These are phyloP conservation scores for Ranitomeya variabilis DNA, from an alignment of 2,113 vertebrate genomes.

Conservation along the genomic window DNA sequence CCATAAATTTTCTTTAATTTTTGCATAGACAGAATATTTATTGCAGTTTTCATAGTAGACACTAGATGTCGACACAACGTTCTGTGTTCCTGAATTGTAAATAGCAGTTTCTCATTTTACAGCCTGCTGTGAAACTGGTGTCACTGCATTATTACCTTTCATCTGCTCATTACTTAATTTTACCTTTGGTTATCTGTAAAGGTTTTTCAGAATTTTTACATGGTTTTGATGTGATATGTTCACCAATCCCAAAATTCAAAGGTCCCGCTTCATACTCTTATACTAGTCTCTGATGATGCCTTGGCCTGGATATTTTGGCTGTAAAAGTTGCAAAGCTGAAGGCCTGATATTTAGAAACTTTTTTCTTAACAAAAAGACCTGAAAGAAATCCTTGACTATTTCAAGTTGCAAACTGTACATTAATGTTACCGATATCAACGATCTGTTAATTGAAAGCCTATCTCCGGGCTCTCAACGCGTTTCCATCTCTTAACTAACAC, in stretches of 20 bases:
- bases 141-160: neutral
- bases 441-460: constrained; percentile 34
- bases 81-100: no score
- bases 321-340: neutral
- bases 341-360: neutral
- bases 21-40: no score
- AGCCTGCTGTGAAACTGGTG: neutral
- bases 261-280: neutral
- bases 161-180: neutral
- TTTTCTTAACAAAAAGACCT: neutral
- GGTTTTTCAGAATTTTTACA: no score
- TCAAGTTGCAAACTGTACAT: neutral
- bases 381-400: neutral
- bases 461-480: neutral
- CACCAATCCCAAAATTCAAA: neutral
- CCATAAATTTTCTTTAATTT: no score
- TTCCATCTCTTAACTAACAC: neutral
- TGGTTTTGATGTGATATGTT: no score
- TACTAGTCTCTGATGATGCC: neutral
- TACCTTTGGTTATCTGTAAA: no score
- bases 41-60: neutral
- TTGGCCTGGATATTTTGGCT: neutral
- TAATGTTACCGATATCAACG: neutral
- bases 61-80: neutral
- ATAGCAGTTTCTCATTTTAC: neutral